These are phyloP conservation scores for Entelurus aequoreus DNA, from an alignment of 2,113 vertebrate genomes.

Conservation along the genomic window DNA sequence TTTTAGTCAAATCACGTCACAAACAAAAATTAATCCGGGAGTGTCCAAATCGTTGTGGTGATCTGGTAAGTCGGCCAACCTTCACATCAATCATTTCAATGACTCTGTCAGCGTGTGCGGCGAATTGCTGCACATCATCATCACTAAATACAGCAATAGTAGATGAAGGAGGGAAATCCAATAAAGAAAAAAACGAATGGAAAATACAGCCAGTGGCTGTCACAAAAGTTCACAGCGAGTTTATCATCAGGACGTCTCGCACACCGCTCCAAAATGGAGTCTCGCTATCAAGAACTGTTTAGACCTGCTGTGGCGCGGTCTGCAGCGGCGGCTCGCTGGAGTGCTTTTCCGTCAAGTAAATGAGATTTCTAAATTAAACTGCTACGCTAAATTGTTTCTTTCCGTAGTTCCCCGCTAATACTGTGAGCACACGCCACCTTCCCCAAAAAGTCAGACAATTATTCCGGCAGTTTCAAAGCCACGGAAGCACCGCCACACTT, in stretches of 20 bases:
- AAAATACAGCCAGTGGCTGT: constrained; percentile 49
- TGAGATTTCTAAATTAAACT: constrained; percentile 48
- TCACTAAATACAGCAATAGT: constrained; percentile 55
- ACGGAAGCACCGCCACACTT: constrained; percentile 51
- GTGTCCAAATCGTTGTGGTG: background rate
- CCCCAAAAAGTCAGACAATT: constrained; percentile 41
- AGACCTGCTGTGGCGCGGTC: constrained; percentile 12
- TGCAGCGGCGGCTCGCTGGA: constrained; percentile 8
- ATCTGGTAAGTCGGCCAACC: background rate
- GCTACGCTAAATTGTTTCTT: constrained; percentile 40
- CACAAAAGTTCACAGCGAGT: constrained; percentile 38
- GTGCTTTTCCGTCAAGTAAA: constrained; percentile 43
- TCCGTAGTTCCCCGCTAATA: constrained; percentile 29
- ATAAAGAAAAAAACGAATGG: constrained; percentile 47
- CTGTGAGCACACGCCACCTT: constrained; percentile 38
- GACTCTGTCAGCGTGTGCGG: constrained; percentile 41
- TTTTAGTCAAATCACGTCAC: background rate
- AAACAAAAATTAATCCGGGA: background rate
- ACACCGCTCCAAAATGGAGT: constrained; percentile 29
- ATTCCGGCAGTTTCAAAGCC: constrained; percentile 44
- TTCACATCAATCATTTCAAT: constrained; percentile 58
- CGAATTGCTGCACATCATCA: constrained; percentile 61
- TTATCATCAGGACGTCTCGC: constrained; percentile 32
- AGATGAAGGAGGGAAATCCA: constrained; percentile 54
- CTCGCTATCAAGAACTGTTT: constrained; percentile 15